These are phyloP conservation scores for Cinara cedri DNA, from an alignment of 2,888 invertebrate species.

Conservation along the genomic window DNA sequence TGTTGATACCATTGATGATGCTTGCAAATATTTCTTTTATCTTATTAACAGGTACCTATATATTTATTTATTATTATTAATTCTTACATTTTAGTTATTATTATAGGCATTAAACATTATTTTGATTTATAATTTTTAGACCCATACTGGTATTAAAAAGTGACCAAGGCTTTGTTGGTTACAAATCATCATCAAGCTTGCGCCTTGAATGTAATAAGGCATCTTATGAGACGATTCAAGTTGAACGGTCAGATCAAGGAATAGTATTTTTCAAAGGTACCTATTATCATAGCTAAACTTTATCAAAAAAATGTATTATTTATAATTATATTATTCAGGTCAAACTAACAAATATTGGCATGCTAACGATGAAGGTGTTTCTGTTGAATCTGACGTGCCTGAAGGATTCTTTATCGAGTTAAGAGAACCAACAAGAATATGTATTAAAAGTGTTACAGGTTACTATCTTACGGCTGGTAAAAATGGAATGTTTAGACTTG, in stretches of 20 bases:
- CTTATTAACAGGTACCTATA: constrained; percentile 85
- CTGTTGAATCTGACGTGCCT: constrained; percentile 82
- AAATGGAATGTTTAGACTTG: constrained; percentile 87
- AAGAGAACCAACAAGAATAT: constrained; percentile 88
- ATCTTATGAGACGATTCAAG: constrained; percentile 89
- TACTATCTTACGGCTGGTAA: constrained; percentile 87
- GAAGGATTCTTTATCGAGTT: constrained; percentile 91
- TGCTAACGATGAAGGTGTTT: constrained; percentile 84
- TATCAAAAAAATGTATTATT: not conserved
- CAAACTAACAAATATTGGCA: constrained; percentile 95
- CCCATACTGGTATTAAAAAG: constrained; percentile 92
- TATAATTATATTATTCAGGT: constrained; percentile 66
- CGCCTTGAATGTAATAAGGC: constrained; percentile 95
- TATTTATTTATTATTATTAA: not conserved
- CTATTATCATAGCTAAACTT: constrained; percentile 58
- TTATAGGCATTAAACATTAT: too few relatives aligned
- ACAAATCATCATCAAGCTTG: constrained; percentile 72
- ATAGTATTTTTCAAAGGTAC: constrained; percentile 88
- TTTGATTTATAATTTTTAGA: constrained; percentile 64
- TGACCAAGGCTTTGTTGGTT: constrained; percentile 95
- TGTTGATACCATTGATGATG: constrained; percentile 80
- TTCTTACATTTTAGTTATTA: not conserved
- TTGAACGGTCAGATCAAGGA: constrained; percentile 87
- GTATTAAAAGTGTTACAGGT: constrained; percentile 77
- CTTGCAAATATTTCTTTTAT: constrained; percentile 92